A percentile compares a stretch with the other conserved stretches of the same genome.
These are phyloP conservation scores for Myotis findleyi DNA, from an alignment of 2,797 vertebrate species.

Conservation along the genomic window DNA sequence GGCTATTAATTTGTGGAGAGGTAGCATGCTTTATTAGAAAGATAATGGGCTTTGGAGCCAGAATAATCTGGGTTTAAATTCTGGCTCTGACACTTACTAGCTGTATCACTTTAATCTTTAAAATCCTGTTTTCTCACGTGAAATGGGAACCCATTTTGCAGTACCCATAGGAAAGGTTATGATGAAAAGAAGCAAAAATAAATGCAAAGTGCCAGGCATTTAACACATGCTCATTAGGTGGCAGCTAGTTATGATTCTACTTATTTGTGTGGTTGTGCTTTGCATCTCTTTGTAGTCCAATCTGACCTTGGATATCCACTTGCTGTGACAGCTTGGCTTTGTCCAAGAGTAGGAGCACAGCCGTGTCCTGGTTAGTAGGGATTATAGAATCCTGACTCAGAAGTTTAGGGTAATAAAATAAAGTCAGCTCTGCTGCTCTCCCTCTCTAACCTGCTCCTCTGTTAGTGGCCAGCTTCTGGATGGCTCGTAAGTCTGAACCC, in stretches of 20 bases:
- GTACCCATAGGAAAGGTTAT: background rate
- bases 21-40: background rate
- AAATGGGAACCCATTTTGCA: background rate
- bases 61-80: constrained; percentile 23
- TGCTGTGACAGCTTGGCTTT: background rate
- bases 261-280: background rate
- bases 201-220: background rate
- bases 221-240: background rate
- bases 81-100: background rate
- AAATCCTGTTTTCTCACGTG: background rate
- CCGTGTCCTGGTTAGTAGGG: background rate
- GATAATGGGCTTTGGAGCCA: constrained; percentile 11
- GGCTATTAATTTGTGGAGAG: constrained; percentile 30
- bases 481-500: background rate
- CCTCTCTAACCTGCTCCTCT: background rate
- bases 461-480: background rate
- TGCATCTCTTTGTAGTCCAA: background rate
- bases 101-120: background rate
- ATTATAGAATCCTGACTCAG: background rate
- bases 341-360: background rate
- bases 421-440: background rate
- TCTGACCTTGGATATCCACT: background rate
- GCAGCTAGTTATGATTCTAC: constrained; percentile 3
- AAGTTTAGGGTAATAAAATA: background rate
- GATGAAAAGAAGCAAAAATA: constrained; percentile 8